phyloP scores from a whole-genome alignment of 1,140 invertebrate species.

The Zaprionus nigranus region DNA sequence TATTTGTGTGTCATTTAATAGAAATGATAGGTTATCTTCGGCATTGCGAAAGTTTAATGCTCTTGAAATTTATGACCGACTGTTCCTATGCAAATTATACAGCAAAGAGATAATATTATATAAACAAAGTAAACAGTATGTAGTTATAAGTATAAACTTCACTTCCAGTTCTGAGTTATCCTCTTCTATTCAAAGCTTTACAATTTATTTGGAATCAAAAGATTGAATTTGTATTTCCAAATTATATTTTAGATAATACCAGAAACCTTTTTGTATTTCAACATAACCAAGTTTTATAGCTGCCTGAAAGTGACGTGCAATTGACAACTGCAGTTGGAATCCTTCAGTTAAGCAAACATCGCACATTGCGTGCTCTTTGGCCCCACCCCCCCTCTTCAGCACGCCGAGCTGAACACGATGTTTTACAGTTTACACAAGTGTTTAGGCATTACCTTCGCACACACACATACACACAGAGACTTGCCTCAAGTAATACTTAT shows the following conservation, averaged over 20 bases:
- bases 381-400: neutral
- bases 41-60: no score
- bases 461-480: neutral
- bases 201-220: no score
- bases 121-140: no score
- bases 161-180: no score
- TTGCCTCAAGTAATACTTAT: constrained; percentile 12
- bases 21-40: no score
- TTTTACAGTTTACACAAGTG: constrained; percentile 49
- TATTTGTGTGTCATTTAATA: no score
- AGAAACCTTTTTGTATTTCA: neutral
- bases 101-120: no score
- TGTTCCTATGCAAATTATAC: no score
- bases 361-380: neutral
- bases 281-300: neutral
- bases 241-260: no score
- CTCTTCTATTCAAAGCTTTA: no score
- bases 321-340: neutral
- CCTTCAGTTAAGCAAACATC: neutral
- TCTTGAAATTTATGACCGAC: no score
- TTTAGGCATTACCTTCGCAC: constrained; percentile 40
- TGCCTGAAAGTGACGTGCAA: neutral
- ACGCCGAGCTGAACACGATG: neutral
- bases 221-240: neutral
- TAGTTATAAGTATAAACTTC: no score